Evolutionary conservation across 2,113 vertebrate genomes (phyloP).

Genomic region (Gasterosteus nipponicus): DNA sequence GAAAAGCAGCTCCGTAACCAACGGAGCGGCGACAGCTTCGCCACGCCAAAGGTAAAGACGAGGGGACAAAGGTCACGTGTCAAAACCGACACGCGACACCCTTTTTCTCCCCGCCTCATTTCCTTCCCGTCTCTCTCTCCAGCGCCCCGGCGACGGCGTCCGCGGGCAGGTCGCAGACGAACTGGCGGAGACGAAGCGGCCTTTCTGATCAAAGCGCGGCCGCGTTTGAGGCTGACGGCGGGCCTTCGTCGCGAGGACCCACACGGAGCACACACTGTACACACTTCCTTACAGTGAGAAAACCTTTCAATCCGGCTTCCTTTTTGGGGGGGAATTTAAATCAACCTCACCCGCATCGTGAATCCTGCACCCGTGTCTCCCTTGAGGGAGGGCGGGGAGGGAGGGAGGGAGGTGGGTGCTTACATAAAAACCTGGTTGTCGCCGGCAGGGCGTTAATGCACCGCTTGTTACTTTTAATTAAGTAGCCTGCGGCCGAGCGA

Average conservation of each 20-base stretch:
- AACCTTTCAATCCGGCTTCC: constrained; percentile 68
- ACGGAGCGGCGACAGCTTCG: not conserved
- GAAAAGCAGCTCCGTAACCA: too few species aligned
- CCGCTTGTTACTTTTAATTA: constrained; percentile 71
- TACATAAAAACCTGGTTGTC: constrained; percentile 38
- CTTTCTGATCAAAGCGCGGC: constrained; percentile 78
- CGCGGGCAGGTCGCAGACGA: constrained; percentile 60
- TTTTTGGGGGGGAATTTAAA: constrained; percentile 66
- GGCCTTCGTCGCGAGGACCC: constrained; percentile 52
- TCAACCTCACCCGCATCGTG: constrained; percentile 60
- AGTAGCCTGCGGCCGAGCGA: constrained; percentile 68
- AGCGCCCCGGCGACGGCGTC: constrained; percentile 70
- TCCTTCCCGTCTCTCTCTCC: constrained; percentile 47
- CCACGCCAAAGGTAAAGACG: not conserved
- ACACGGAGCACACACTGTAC: constrained; percentile 32
- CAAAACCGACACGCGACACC: too few species aligned
- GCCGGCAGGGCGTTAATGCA: constrained; percentile 54
- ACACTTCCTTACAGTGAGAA: constrained; percentile 23
- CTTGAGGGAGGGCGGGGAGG: too few species aligned
- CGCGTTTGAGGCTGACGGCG: constrained; percentile 64
- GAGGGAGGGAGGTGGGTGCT: constrained; percentile 8
- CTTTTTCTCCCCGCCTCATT: constrained; percentile 15
- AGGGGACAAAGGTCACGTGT: constrained; percentile 63
- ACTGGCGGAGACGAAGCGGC: constrained; percentile 65
- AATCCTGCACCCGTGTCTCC: constrained; percentile 45